Base-by-base conservation (phyloP, 2,888 invertebrate genomes). In the Hydroisotoma schaefferi region DNA sequence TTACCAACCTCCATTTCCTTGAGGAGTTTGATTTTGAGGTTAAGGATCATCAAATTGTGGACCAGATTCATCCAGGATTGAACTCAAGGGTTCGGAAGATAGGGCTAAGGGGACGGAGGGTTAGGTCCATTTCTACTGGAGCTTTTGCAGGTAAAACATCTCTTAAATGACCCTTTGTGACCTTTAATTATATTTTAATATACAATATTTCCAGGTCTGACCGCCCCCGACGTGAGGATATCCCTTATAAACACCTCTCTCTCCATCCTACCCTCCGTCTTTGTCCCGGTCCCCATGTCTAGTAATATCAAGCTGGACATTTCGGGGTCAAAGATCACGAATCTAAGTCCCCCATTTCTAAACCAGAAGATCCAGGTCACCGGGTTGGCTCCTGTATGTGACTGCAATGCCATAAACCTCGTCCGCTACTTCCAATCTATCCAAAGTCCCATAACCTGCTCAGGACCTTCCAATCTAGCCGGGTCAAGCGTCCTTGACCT, bases 211-310 rank as follows among this genome's bases (percentile, higher is more conserved):
- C 47, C 57, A 49, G 67, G 72, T 5, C 80, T 91, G 1, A 87
- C 89, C 74, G 85, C 86, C 22, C 83, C 84, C 15, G 77, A 82
- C 12, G 81, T 94, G 1, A 81, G 80, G 0, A 84, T 94, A n/a
- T 82, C 85, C 57, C 79, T 94, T 51, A 83, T 84, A 52, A 90
- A 92, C 73, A 92, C 93, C 0, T 90, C 90, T 1, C 78, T 94
- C 6, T 83, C 84, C 15, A 80, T 82, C 12, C 78, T 94, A 55
- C 91, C 92, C 0, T 87, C 90, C 3, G 87, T 91, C 1, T 76
- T 93, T 23, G 83, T 94, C 59, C 90, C 93, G 0, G 83, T 94
- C 22, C 93, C 93, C 0, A 82, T 91, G 73, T 93, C 93, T 2
- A 89, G 90, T 0, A 84, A 84, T 65, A 83, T 93, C 28, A 83